Base-by-base conservation (phyloP, 92 coral and sea anemone genomes). In the Epizoanthus ramosus region DNA sequence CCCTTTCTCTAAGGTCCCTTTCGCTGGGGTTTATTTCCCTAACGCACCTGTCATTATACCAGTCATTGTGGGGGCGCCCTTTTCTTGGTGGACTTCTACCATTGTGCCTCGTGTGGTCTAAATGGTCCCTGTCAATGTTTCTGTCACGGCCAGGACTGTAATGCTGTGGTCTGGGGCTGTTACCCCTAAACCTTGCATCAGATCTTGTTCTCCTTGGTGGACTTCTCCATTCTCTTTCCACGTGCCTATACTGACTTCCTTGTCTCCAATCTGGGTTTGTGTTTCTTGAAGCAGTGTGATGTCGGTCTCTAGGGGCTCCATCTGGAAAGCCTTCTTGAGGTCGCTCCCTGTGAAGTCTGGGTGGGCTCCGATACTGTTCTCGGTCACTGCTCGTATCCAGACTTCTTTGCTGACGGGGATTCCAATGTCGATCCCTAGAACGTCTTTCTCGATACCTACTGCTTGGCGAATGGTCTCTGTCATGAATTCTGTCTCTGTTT, bases 281-380 rank as follows among this genome's bases (percentile, higher is more conserved):
- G 21, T 67, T 45, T 9, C 45, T 7, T 28, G 61, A 16, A 75
- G 39, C 10, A 23, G 17, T 15, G 41, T n/a, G 23, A 65, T 61
- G 82, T 41, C 39, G 28, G 28, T 77, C 57, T 39, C 28, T 54
- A 5, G 82, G 71, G 57, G 5, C 68, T 10, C 17, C 18, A 2
- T 45, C 77, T 12, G 80, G 57, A 5, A 25, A 74, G 17, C 41
- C 50, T 74, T 31, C 43, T 33, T 18, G 82, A 8, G 18, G 6
- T 77, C 71, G 4, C 21, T 77, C 28, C 19, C 16, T 18, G 25
- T 6, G 6, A n/a, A 59, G 13, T 33, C 80, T 57, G 14, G 47
- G 16, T 4, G 80, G 80, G 65, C 66, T 74, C 35, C 70, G 21
- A 21, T 18, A 70, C 23, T 19, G 81, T 18, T 60, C 70, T 59